Percentiles rank a stretch among this genome's conserved stretches.
These are phyloP conservation scores for Hozukius guyotensis DNA, from an alignment of 2,797 vertebrate species.

Conservation along the genomic window DNA sequence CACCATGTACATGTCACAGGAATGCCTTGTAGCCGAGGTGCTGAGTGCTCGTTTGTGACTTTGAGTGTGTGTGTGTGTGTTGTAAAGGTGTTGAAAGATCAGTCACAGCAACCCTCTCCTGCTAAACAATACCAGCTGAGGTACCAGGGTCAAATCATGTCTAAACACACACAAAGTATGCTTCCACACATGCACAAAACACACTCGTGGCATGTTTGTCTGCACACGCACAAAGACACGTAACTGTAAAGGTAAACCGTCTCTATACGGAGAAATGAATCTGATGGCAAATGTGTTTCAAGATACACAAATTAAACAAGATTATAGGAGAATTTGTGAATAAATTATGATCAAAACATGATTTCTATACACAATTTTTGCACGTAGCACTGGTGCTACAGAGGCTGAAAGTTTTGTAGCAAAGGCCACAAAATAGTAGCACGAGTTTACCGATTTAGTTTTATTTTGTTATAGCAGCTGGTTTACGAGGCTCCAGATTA, in stretches of 20 bases:
- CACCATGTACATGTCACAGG: constrained; percentile 43
- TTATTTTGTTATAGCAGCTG: no score
- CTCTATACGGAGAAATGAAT: neutral
- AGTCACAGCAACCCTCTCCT: constrained; percentile 49
- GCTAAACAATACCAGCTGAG: constrained; percentile 65
- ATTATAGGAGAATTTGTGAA: no score
- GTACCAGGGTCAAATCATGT: constrained; percentile 10
- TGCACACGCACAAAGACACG: neutral
- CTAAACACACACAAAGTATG: neutral
- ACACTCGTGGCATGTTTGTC: neutral
- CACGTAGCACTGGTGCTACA: no score
- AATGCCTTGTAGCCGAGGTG: constrained; percentile 48
- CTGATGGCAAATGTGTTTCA: neutral
- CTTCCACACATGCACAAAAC: neutral
- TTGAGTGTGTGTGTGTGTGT: constrained; percentile 23
- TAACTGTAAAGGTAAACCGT: neutral
- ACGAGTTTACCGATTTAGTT: no score
- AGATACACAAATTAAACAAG: no score
- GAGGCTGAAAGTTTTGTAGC: no score
- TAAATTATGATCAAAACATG: neutral
- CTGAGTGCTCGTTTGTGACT: constrained; percentile 55
- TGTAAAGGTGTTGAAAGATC: constrained; percentile 67
- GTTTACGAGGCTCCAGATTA: no score
- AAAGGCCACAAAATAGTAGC: no score
- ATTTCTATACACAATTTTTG: neutral